Conservation (phyloP, 2,797 vertebrate species). For the Xiphorhynchus erythropygius region DNA sequence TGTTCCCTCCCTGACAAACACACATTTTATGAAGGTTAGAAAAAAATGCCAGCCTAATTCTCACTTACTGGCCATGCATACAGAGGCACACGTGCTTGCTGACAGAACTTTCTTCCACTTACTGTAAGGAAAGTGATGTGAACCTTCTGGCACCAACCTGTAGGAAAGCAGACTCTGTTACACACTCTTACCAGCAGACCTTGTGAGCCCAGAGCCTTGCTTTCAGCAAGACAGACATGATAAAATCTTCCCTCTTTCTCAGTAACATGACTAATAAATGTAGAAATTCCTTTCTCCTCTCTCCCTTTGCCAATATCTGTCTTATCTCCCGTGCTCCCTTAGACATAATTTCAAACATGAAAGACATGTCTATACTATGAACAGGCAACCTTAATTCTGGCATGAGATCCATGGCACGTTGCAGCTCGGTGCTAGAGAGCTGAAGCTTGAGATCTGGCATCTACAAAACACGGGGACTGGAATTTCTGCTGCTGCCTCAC, state of each 20-base stretch:
- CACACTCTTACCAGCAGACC: neutral
- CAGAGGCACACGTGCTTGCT: neutral
- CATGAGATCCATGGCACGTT: neutral
- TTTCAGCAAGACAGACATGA: slow-evolving; percentile 31
- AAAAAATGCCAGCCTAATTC: neutral
- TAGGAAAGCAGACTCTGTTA: neutral
- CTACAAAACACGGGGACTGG: slow-evolving; percentile 36
- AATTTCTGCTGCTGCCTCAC: slow-evolving; percentile 54
- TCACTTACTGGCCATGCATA: neutral
- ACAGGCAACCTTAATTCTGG: slow-evolving; percentile 46
- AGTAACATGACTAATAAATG: slow-evolving; percentile 56
- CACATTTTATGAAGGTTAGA: neutral
- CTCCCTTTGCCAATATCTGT: slow-evolving; percentile 25
- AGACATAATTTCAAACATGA: slow-evolving; percentile 49
- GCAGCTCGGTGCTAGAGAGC: slow-evolving; percentile 25
- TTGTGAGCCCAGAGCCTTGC: slow-evolving; percentile 28
- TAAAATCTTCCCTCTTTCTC: slow-evolving; percentile 62
- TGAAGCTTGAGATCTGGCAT: neutral
- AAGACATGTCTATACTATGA: slow-evolving; percentile 26
- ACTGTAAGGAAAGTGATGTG: neutral
- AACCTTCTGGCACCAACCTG: neutral
- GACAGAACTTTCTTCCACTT: neutral
- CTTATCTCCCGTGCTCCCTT: slow-evolving; percentile 31
- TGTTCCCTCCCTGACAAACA: neutral
- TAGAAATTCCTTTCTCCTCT: slow-evolving; percentile 53